Base-by-base conservation (phyloP, 2,113 vertebrate genomes). In the Myanophis thanlyinensis region DNA sequence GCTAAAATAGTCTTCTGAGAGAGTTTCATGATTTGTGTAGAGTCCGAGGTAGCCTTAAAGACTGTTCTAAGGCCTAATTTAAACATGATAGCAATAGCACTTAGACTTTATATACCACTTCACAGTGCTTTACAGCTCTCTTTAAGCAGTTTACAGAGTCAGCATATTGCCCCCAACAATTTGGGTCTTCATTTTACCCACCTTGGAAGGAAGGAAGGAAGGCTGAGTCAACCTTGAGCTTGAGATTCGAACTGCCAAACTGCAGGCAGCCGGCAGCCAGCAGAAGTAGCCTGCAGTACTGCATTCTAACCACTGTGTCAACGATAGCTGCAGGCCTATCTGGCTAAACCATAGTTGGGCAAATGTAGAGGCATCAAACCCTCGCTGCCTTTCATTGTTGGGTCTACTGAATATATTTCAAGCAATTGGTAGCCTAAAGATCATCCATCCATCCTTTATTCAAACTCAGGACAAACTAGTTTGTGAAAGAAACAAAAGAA, bases 21-120 rank as follows among this genome's bases (percentile, higher is more conserved):
- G 87, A 90, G 20, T 97, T 95, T 96, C 15, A 80, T 97, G 95
- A 97, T 94, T 49, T 94, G 0, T 52, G 87, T 86, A 86, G 91
- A 93, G 96, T 96, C 94, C 97, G 96, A 96, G 94, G 88, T 52
- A 59, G 87, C 93, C 93, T 87, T 86, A 88, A 91, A 90, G 40
- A 89, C 22, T 44, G 53, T 35, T 62, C 40, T 89, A 95, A 86
- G 52, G 46, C n/a, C 20, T 23, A 59, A 40, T 30, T n/a, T 40
- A 62, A 9, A 40, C 25, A 25, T 30, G 85, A 91, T 10, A 47
- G 40, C 27, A 59, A 22, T 53, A 53, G 52, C 18, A 22, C 52
- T 53, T 53, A 53, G 52, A 53, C 5, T 53, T 53, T 53, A 53
- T 53, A 53, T 53, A 53, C 18, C 5, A 0, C 52, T 53, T 53